Percentiles rank a stretch among this genome's conserved stretches.
Evolutionary conservation across 2,113 vertebrate genomes (phyloP).

Genomic region (Corydoras maculifer): DNA sequence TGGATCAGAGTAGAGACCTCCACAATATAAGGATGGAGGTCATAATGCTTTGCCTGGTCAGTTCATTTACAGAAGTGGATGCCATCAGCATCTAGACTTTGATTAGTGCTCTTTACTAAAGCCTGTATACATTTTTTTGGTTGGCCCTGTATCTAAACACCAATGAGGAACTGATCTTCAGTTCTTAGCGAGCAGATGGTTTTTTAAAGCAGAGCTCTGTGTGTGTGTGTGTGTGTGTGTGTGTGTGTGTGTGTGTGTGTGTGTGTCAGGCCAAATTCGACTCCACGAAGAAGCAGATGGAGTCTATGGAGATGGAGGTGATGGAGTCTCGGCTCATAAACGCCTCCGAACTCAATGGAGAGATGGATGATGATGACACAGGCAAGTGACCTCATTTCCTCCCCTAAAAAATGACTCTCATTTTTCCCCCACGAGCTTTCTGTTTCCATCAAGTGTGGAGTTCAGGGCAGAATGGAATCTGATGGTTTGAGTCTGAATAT

Average conservation of each 20-base stretch:
- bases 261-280: slow-evolving; percentile 79
- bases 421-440: too few species aligned
- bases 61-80: too few species aligned
- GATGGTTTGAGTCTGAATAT: too few species aligned
- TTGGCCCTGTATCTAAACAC: too few species aligned
- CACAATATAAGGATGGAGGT: too few species aligned
- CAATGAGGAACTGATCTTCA: background rate
- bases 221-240: slow-evolving; percentile 12
- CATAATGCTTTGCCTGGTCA: too few species aligned
- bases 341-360: slow-evolving; percentile 88
- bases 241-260: slow-evolving; percentile 13
- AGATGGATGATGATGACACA: slow-evolving; percentile 83
- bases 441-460: too few species aligned
- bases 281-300: slow-evolving; percentile 86
- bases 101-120: too few species aligned
- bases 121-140: too few species aligned
- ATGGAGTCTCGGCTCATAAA: slow-evolving; percentile 93
- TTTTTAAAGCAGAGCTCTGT: slow-evolving; percentile 28
- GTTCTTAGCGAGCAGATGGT: slow-evolving; percentile 31
- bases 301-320: slow-evolving; percentile 96
- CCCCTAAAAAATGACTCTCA: background rate
- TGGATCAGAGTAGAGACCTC: too few species aligned
- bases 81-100: too few species aligned
- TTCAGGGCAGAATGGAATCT: too few species aligned
- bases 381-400: slow-evolving; percentile 59